These are phyloP conservation scores for Zaprionus ghesquierei DNA, from an alignment of 1,140 invertebrate genomes.

Conservation along the genomic window DNA sequence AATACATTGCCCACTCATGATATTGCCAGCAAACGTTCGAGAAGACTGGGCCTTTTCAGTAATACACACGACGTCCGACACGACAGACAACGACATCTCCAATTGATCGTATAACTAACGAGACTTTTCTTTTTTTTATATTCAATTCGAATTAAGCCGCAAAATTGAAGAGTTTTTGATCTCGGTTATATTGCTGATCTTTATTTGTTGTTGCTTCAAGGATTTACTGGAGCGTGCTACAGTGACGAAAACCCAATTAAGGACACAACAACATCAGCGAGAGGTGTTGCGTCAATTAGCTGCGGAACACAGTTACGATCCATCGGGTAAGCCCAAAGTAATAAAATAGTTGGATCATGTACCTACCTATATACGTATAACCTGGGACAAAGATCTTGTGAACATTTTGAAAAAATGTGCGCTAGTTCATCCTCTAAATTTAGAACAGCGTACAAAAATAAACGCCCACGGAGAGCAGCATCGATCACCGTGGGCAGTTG, in stretches of 20 bases:
- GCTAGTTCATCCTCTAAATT: conserved; percentile 74
- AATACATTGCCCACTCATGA: conserved; percentile 65
- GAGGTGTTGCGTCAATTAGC: conserved; percentile 56
- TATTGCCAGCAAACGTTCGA: conserved; percentile 29
- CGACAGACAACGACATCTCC: conserved; percentile 30
- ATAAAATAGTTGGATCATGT: not conserved
- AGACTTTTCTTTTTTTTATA: conserved; percentile 22
- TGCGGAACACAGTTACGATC: conserved; percentile 61
- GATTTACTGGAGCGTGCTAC: conserved; percentile 57
- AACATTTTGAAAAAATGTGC: conserved; percentile 50
- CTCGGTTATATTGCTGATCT: conserved; percentile 44
- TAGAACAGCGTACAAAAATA: conserved; percentile 62
- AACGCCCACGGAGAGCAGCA: conserved; percentile 53
- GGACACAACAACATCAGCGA: conserved; percentile 48
- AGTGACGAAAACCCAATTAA: conserved; percentile 23
- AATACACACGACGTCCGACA: conserved; percentile 52
- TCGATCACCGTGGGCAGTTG: conserved; percentile 31
- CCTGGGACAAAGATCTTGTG: conserved; percentile 36
- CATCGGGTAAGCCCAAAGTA: conserved; percentile 47
- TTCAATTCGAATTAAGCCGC: conserved; percentile 9
- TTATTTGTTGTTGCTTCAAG: conserved; percentile 60
- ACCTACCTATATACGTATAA: conserved; percentile 21
- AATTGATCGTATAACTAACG: conserved; percentile 3
- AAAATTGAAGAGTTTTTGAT: conserved; percentile 58
- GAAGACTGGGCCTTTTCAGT: conserved; percentile 48